Evolutionary conservation across 1,140 invertebrate species (phyloP).

Genomic region (Phymastichus coffea): DNA sequence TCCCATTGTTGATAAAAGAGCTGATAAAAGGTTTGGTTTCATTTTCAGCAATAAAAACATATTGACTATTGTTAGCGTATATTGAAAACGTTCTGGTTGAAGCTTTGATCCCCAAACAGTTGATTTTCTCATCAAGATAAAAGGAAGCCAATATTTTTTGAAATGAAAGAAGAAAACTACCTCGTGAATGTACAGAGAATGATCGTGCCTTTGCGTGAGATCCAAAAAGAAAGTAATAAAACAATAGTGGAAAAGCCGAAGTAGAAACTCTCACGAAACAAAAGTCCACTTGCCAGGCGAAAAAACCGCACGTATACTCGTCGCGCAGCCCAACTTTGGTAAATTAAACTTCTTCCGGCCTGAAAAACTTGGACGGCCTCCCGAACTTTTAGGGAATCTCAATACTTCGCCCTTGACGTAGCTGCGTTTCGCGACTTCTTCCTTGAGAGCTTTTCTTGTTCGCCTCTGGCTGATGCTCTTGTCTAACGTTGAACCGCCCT

Average conservation of each 20-base stretch:
- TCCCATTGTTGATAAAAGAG: too few relatives aligned
- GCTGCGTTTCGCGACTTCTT: background rate
- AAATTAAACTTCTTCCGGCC: constrained; percentile 26
- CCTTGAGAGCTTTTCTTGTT: background rate
- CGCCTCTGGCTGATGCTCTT: background rate
- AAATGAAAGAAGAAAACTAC: too few relatives aligned
- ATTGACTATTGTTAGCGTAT: too few relatives aligned
- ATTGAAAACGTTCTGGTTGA: too few relatives aligned
- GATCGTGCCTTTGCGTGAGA: too few relatives aligned
- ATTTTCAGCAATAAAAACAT: too few relatives aligned
- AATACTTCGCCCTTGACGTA: background rate
- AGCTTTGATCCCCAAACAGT: too few relatives aligned
- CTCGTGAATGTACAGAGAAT: too few relatives aligned
- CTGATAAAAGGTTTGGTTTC: too few relatives aligned
- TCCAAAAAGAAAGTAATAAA: background rate
- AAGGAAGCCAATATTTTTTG: too few relatives aligned
- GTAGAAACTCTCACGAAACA: constrained; percentile 18
- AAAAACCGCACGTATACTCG: constrained; percentile 24
- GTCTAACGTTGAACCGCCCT: too few relatives aligned
- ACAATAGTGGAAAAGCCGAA: background rate
- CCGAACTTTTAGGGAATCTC: constrained; percentile 26
- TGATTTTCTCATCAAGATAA: too few relatives aligned
- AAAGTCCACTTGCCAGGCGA: constrained; percentile 17
- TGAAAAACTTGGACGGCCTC: constrained; percentile 10
- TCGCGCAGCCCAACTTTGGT: constrained; percentile 19